Percentiles rank a stretch among this genome's conserved stretches.
Conservation (phyloP, 2,797 vertebrate genomes). For the Pachyuromys duprasi region DNA sequence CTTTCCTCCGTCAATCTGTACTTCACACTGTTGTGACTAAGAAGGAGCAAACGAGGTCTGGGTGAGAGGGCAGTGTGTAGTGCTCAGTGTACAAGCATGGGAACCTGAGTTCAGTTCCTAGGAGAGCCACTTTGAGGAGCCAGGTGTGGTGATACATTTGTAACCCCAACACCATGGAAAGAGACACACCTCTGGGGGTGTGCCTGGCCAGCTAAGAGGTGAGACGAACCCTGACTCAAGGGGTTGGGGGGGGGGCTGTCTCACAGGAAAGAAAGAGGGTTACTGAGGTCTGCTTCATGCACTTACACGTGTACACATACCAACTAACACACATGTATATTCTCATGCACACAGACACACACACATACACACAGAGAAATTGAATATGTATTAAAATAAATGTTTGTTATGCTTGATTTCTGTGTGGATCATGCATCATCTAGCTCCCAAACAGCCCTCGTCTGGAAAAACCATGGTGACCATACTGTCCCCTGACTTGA, state of each 20-base stretch:
- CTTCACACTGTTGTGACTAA: background rate
- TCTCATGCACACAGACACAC: background rate
- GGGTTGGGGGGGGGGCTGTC: no score
- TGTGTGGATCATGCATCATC: background rate
- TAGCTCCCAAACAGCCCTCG: background rate
- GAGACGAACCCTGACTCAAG: no score
- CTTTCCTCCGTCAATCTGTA: background rate
- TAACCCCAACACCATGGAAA: background rate
- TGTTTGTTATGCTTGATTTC: background rate
- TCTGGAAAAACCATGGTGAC: background rate
- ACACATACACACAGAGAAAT: background rate
- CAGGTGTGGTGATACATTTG: background rate
- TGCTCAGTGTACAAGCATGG: background rate
- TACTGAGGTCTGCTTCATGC: background rate
- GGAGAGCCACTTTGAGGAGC: background rate
- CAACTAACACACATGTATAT: background rate
- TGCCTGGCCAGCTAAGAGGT: background rate
- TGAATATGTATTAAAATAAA: background rate
- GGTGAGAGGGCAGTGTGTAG: background rate
- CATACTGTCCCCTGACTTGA: background rate
- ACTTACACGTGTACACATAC: background rate
- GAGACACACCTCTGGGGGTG: no score
- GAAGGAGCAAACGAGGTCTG: background rate
- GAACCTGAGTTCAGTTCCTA: background rate
- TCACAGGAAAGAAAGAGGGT: background rate